Base-by-base conservation (phyloP, 2,888 invertebrate genomes). In the Ernsta delagoae region DNA sequence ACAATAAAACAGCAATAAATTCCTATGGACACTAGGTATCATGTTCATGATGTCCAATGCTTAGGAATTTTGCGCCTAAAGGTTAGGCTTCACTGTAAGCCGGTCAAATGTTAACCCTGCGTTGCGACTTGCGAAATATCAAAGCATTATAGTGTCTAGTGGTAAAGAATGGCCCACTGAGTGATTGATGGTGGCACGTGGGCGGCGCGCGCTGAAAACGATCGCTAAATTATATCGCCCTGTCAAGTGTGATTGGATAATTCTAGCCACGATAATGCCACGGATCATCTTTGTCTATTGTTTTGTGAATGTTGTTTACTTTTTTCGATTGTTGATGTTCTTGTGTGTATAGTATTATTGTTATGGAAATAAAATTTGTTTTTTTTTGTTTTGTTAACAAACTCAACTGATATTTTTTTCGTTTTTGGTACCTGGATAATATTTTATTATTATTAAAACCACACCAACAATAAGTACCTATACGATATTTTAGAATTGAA, bases 161-260 rank as follows among this genome's bases (percentile, higher is more conserved):
- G 84, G 83, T 85, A 87, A 87, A 84, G 82, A 83, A 86, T 83
- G 81, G 85, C 82, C 79, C 79, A 79, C 78, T 74, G 78, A 73
- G 78, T 90, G 92, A 92, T 91, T 90, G 91, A 91, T 92, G 82
- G 84, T 78, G 75, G 85, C 82, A 88, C 88, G 84, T 85, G 85
- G 79, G 80, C 77, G 74, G 75, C 81, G 76, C 80, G 83, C 81
- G 83, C 86, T 76, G 86, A 88, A 86, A 87, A 86, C 84, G 81
- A 79, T 78, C 81, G 85, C 86, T 83, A 86, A 87, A 88, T 87
- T 88, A 89, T 84, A 85, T 80, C 77, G 80, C 71, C 77, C 77
- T 77, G 78, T 74, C 74, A 77, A 76, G 78, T 79, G 73, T 77
- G 78, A 80, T 77, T 78, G 78, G 76, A 78, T 79, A 78, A 77